Base-by-base conservation (phyloP, 1,140 invertebrate genomes). In the Hyphantria cunea region DNA sequence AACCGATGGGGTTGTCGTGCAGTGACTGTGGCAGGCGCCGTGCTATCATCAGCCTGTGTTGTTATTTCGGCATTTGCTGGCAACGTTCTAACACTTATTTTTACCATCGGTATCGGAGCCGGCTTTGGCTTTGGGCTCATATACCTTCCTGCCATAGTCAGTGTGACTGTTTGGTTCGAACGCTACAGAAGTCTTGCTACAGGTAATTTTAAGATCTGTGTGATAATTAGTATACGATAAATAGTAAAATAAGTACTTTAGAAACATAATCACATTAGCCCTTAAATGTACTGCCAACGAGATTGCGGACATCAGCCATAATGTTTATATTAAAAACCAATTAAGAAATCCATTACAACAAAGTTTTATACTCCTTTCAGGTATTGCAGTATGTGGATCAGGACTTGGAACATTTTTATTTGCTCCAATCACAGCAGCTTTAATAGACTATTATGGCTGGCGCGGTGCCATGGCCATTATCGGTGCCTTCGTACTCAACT, bases 111-210 rank as follows among this genome's bases (percentile, higher is more conserved):
- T 9, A 84, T 99, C 6, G 95, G 97, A 59, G 94, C 97, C 68
- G 98, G 98, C 11, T 91, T 98, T 25, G 98, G 98, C 9, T 97
- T 98, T 72, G 98, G 98, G 0, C 93, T 99, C 66, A 98, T 99
- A 64, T 99, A 98, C 82, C 92, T 99, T 25, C 98, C 98, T 0
- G 97, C 98, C 47, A 98, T 99, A 59, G 97, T 98, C 17, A 97
- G 96, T 80, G 98, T 99, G 6, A 98, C 97, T 3, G 96, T 95
- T 62, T 99, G 98, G 92, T 99, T 99, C 78, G 97, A 99, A 72
- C 95, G 96, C 71, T 95, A 95, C 66, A 93, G 98, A 54, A 97
- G 97, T 4, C 92, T 99, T 64, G 98, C 98, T 2, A 99, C 97
- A 0, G 87, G 87, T 90, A 72, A 52, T 96, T 2, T 45, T 64